Evolutionary conservation across 2,113 vertebrate species (phyloP).

Genomic region (Thalassoma bifasciatum): DNA sequence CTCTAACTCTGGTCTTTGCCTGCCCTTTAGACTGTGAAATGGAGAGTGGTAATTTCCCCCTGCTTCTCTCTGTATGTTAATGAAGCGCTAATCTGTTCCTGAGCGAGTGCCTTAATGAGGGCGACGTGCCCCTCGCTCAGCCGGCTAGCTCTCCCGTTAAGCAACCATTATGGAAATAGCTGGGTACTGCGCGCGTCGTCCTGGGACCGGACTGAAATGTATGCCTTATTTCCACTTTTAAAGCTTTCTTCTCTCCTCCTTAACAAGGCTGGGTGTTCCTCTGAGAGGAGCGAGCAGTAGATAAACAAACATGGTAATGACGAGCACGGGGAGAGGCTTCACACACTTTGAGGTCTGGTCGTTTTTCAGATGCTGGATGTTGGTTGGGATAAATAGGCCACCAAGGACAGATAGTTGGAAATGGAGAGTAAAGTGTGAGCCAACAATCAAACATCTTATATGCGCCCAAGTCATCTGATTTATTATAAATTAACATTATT

Average conservation of each 20-base stretch:
- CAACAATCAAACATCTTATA: conserved; percentile 45
- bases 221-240: conserved; percentile 81
- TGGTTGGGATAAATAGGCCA: conserved; percentile 74
- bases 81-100: conserved; percentile 82
- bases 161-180: conserved; percentile 82
- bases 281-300: conserved; percentile 68
- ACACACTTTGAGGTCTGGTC: conserved; percentile 69
- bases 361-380: conserved; percentile 66
- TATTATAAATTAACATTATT: conserved; percentile 49
- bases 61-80: conserved; percentile 83
- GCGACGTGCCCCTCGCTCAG: conserved; percentile 71
- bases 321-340: conserved; percentile 68
- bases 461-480: conserved; percentile 36
- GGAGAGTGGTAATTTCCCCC: conserved; percentile 79
- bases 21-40: conserved; percentile 80
- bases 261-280: conserved; percentile 79
- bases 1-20: conserved; percentile 71
- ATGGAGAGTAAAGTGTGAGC: conserved; percentile 37
- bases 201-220: conserved; percentile 75
- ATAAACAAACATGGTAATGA: conserved; percentile 84
- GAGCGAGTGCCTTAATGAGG: conserved; percentile 82
- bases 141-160: conserved; percentile 72
- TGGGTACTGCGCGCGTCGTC: conserved; percentile 51
- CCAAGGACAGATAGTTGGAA: conserved; percentile 61
- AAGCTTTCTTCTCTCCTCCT: conserved; percentile 71